Evolutionary conservation across 2,113 vertebrate species (phyloP).

Genomic region (Tichodroma muraria): DNA sequence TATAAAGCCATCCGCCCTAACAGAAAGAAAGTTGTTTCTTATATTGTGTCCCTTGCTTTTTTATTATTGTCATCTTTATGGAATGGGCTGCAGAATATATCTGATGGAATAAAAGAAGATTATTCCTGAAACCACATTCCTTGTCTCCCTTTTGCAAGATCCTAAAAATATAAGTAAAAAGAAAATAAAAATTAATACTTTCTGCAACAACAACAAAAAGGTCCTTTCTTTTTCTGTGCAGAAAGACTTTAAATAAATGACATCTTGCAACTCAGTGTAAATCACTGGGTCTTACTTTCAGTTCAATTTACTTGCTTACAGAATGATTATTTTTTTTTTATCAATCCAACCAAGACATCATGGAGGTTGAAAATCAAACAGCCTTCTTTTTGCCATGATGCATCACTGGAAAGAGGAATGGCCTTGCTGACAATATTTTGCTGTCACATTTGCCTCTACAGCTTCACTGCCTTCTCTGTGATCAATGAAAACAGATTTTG

Average conservation of each 20-base stretch:
- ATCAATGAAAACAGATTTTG: constrained; percentile 64
- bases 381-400: constrained; percentile 19
- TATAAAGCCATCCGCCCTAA: constrained; percentile 50
- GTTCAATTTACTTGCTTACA: constrained; percentile 1
- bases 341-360: not conserved
- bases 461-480: constrained; percentile 48
- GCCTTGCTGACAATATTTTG: constrained; percentile 47
- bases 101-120: not conserved
- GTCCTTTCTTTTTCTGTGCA: not conserved
- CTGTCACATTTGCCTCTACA: constrained; percentile 54
- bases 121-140: not conserved
- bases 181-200: not conserved
- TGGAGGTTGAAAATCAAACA: constrained; percentile 28
- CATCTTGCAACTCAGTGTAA: not conserved
- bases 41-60: constrained; percentile 28
- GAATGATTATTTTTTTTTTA: constrained; percentile 4
- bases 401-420: constrained; percentile 25
- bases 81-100: constrained; percentile 24
- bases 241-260: not conserved
- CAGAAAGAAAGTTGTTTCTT: constrained; percentile 49
- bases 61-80: constrained; percentile 47
- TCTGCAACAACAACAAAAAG: not conserved
- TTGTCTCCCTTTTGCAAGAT: not conserved
- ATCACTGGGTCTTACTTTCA: not conserved
- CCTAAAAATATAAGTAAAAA: not conserved